Evolutionary conservation across 2,888 invertebrate species (phyloP).

Genomic region (Trypoxylon attenuatum): DNA sequence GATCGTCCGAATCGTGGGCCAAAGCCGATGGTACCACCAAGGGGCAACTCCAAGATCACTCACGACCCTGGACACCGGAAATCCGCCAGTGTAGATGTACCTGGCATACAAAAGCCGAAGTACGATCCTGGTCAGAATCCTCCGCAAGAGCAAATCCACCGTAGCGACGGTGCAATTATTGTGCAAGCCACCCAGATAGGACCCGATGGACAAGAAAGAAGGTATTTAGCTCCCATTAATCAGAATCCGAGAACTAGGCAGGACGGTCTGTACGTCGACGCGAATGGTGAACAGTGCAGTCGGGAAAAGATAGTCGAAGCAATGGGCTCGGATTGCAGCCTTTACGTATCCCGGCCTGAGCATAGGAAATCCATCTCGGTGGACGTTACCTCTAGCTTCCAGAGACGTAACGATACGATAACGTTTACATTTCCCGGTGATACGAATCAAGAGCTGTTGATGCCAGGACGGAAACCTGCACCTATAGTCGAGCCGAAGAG

Average conservation of each 20-base stretch:
- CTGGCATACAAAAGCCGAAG: slow-evolving; percentile 49
- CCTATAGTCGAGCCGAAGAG: slow-evolving; percentile 59
- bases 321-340: slow-evolving; percentile 55
- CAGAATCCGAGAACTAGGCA: slow-evolving; percentile 70
- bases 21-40: slow-evolving; percentile 71
- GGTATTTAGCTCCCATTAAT: slow-evolving; percentile 61
- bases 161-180: slow-evolving; percentile 54
- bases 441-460: slow-evolving; percentile 51
- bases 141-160: slow-evolving; percentile 53
- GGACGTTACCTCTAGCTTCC: slow-evolving; percentile 67
- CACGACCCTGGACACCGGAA: slow-evolving; percentile 67
- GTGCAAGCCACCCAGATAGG: slow-evolving; percentile 42
- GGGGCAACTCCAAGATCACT: slow-evolving; percentile 71
- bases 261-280: slow-evolving; percentile 69
- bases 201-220: slow-evolving; percentile 59
- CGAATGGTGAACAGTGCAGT: slow-evolving; percentile 61
- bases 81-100: slow-evolving; percentile 61
- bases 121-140: slow-evolving; percentile 42
- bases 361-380: slow-evolving; percentile 69
- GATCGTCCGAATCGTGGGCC: slow-evolving; percentile 67
- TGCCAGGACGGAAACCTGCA: slow-evolving; percentile 56
- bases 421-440: slow-evolving; percentile 70
- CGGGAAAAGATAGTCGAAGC: slow-evolving; percentile 61
- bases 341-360: slow-evolving; percentile 67
- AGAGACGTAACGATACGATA: slow-evolving; percentile 68